Evolutionary conservation across 2,797 vertebrate species (phyloP), one percentile per base, ranked within the genome.

Genomic region (Neostethus bicornis): DNA sequence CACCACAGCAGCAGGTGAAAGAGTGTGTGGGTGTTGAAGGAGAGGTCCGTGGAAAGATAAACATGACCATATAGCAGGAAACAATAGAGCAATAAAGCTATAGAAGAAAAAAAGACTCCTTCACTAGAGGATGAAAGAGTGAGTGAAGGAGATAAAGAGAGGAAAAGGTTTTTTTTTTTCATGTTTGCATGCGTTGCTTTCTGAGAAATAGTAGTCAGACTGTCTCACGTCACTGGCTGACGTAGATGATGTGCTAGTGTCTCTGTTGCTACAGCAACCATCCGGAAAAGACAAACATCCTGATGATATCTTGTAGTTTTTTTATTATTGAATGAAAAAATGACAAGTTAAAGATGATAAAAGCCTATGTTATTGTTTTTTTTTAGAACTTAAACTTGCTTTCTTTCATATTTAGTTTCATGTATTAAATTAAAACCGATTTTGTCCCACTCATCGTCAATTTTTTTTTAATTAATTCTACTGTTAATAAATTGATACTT

Each of bases 161-260:
- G 28, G 28, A 29, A 11, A 28, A 29, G 28, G 24, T 25, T 31
- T 31, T 29, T 12, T 31, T 14, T 35, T n/a, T 37, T 7, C 35
- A 9, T 37, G 17, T 23, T 13, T 4, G 24, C 12, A n/a, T 34
- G 14, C 31, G 37, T 50, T 59, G 56, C 48, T 72, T 76, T 82
- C 77, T 67, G 64, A 71, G 86, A 85, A 90, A 89, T 80, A 86
- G 90, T 90, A 93, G 91, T 83, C 80, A 16, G 66, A 70, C 65
- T 14, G 89, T 49, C 54, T 91, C 90, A 90, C 85, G 84, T 82
- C 86, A 75, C 60, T 65, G 71, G 45, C 72, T 68, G 74, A 47
- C 35, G 51, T 41, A 21, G 68, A 75, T 85, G 85, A 85, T 70
- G 39, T 65, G 44, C 75, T 38, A 17, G 59, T 61, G 62, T 56